Conservation (phyloP, 2,888 invertebrate species). For the Pilophorus perplexus region DNA sequence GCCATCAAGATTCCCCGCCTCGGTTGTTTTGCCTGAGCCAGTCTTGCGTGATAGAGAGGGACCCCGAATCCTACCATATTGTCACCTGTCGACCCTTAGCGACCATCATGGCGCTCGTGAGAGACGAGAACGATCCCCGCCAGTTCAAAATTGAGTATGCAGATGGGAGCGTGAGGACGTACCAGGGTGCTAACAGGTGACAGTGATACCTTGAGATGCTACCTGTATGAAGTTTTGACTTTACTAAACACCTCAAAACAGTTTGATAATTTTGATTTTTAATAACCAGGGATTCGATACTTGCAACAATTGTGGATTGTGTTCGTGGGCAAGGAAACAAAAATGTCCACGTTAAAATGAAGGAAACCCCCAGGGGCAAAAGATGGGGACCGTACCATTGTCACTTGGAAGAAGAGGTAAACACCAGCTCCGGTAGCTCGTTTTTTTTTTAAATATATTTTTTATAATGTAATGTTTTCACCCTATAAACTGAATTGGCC, state of each 20-base stretch:
- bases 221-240: too few relatives aligned
- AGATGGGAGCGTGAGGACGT: constrained; percentile 83
- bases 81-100: constrained; percentile 78
- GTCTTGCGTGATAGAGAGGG: constrained; percentile 91
- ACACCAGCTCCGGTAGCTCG: too few relatives aligned
- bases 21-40: constrained; percentile 92
- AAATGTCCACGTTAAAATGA: constrained; percentile 91
- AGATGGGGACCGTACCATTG: constrained; percentile 85
- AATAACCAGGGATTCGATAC: constrained; percentile 77
- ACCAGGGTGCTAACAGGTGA: constrained; percentile 87
- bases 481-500: background rate
- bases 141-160: constrained; percentile 91
- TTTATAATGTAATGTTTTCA: too few relatives aligned
- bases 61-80: constrained; percentile 93
- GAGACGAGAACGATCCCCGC: constrained; percentile 89
- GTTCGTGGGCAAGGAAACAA: constrained; percentile 95
- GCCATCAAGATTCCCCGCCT: constrained; percentile 80
- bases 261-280: too few relatives aligned
- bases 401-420: constrained; percentile 87
- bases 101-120: constrained; percentile 86
- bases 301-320: constrained; percentile 94
- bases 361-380: constrained; percentile 77
- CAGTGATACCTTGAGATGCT: too few relatives aligned
- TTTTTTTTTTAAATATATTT: too few relatives aligned
- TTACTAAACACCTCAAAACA: too few relatives aligned